Percentiles rank a stretch among this genome's conserved stretches.
Conservation (phyloP, 1,140 invertebrate species). For the Aethina tumida region DNA sequence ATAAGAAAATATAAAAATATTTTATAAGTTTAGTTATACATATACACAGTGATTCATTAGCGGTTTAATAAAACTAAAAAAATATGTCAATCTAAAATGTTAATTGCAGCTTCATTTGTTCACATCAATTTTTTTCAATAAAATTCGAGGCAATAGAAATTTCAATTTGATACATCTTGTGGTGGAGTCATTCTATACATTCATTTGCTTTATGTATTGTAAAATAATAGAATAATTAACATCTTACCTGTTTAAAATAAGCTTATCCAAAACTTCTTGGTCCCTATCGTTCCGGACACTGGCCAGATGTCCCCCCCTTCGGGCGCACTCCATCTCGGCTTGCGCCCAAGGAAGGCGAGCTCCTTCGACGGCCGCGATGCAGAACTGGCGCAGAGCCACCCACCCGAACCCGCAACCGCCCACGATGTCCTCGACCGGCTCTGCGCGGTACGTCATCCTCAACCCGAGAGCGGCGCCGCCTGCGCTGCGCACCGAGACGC, state of each 20-base stretch:
- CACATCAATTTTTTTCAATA: too few relatives aligned
- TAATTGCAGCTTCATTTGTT: too few relatives aligned
- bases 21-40: too few relatives aligned
- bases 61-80: too few relatives aligned
- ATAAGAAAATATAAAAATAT: too few relatives aligned
- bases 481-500: constrained; percentile 26
- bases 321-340: constrained; percentile 52
- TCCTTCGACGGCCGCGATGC: constrained; percentile 49
- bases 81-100: too few relatives aligned
- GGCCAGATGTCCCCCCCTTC: constrained; percentile 52
- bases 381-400: constrained; percentile 48
- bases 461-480: constrained; percentile 35
- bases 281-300: constrained; percentile 49
- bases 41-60: too few relatives aligned
- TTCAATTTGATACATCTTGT: too few relatives aligned
- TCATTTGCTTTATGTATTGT: too few relatives aligned
- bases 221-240: constrained; percentile 5
- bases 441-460: constrained; percentile 37
- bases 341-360: constrained; percentile 47
- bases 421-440: constrained; percentile 42
- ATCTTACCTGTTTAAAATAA: constrained; percentile 48
- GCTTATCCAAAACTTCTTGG: constrained; percentile 47
- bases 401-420: constrained; percentile 53
- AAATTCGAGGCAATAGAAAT: too few relatives aligned
- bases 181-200: too few relatives aligned